Evolutionary conservation across 2,113 vertebrate species (phyloP), one percentile per base, ranked within the genome.

Genomic region (Mesitornis unicolor): DNA sequence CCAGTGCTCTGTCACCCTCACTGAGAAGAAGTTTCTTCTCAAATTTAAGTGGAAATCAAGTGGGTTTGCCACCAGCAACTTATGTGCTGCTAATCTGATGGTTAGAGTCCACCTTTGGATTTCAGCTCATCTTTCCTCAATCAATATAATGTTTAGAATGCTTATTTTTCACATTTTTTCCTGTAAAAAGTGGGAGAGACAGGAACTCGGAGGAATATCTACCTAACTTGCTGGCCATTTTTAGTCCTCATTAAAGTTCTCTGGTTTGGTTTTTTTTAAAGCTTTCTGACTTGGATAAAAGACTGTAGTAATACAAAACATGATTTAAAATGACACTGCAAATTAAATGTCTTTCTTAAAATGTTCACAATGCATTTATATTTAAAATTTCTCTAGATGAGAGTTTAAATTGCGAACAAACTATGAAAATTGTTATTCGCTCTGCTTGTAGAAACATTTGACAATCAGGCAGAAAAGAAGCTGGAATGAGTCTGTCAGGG

Each of bases 321-420:
- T 73, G 63, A 81, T 59, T 86, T 85, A 45, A 90, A 92, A 64
- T 7, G 13, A 76, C 43, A 73, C 50, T 59, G 61, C 22, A 57
- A 51, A 33, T 80, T 54, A 78, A 75, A 74, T 11, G 36, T 42
- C 25, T 81, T 43, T 47, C 51, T 68, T 71, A 9, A 54, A 68
- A 50, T 21, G 36, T 9, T 86, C 59, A 54, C 56, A 61, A 36
- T 9, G 57, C 64, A 85, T 73, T 56, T 80, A n/a, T n/a, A n/a
- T n/a, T n/a, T n/a, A n/a, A 59, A 40, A 85, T 69, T 91, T 94
- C 56, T 40, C 78, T 94, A 93, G 89, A 57, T 87, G 74, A 93
- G 91, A 96, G 87, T 69, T 90, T 63, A 81, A 87, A 79, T 60
- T 83, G 81, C 48, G 82, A 93, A 71, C 68, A 70, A 93, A 68